Percentiles rank a stretch among this genome's conserved stretches.
Conservation (phyloP, 2,888 invertebrate genomes). For the Tetragonula carbonaria region DNA sequence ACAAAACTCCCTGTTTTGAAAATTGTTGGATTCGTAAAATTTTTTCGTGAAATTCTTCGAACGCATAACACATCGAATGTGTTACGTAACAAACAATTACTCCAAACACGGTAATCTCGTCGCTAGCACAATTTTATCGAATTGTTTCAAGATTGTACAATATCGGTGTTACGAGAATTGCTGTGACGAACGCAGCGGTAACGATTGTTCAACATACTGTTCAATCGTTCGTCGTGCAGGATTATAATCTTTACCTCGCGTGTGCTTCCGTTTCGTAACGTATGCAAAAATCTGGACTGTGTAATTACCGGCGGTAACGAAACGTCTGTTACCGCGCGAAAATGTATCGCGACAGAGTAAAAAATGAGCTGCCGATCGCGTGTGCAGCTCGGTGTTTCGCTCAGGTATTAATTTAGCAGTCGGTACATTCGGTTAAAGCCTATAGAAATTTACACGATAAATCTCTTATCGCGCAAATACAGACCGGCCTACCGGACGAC, state of each 20-base stretch:
- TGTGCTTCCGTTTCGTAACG: background rate
- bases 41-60: background rate
- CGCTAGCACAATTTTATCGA: background rate
- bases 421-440: conserved; percentile 36
- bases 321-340: background rate
- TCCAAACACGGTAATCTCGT: background rate
- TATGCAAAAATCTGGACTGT: background rate
- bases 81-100: background rate
- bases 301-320: background rate
- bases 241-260: conserved; percentile 1
- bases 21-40: background rate
- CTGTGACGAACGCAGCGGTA: background rate
- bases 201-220: background rate
- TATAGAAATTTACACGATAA: conserved; percentile 63
- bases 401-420: conserved; percentile 47
- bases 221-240: background rate
- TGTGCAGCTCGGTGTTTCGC: conserved; percentile 25
- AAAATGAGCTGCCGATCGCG: conserved; percentile 36
- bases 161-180: too few species aligned
- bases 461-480: conserved; percentile 54
- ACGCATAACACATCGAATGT: too few species aligned
- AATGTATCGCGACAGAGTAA: background rate
- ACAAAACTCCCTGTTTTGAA: background rate
- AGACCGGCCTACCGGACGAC: conserved; percentile 48
- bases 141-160: background rate